Percentiles rank a stretch among this genome's conserved stretches.
phyloP scores from a whole-genome alignment of 2,113 vertebrate genomes.

The Glaucidium brasilianum region DNA sequence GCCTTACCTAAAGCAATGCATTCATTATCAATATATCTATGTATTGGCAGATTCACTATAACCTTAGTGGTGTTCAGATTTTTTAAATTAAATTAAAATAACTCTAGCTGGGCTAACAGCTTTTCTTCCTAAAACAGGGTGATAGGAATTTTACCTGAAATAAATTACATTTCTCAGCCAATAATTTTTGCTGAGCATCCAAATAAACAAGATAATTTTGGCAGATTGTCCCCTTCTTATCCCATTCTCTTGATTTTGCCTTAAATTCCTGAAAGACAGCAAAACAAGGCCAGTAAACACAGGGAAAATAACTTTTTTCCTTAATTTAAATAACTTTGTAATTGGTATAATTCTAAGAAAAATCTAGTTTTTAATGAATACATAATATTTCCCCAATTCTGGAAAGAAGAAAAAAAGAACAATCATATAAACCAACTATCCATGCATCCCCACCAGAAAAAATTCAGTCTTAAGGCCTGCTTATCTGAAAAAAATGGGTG shows the following conservation, averaged over 20 bases:
- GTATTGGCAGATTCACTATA: not conserved
- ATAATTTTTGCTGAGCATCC: constrained; percentile 65
- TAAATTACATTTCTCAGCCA: constrained; percentile 66
- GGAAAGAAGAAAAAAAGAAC: not conserved
- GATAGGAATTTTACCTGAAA: constrained; percentile 71
- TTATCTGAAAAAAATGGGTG: not conserved
- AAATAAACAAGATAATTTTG: constrained; percentile 67
- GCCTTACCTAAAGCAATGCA: not conserved
- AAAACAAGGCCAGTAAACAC: not conserved
- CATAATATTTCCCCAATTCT: not conserved
- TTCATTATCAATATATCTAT: not conserved
- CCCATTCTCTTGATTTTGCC: constrained; percentile 72
- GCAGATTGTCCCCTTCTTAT: constrained; percentile 65
- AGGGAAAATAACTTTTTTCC: not conserved
- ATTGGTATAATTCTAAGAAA: not conserved
- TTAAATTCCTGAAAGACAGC: constrained; percentile 70
- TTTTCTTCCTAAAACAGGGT: not conserved
- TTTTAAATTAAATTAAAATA: not conserved
- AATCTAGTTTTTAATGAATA: not conserved
- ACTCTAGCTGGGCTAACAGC: not conserved
- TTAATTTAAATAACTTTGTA: not conserved
- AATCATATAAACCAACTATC: not conserved
- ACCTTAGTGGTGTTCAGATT: not conserved
- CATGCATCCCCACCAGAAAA: not conserved
- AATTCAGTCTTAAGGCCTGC: not conserved